These are phyloP conservation scores for Bedellia somnulentella DNA, from an alignment of 2,888 invertebrate genomes.

Conservation along the genomic window DNA sequence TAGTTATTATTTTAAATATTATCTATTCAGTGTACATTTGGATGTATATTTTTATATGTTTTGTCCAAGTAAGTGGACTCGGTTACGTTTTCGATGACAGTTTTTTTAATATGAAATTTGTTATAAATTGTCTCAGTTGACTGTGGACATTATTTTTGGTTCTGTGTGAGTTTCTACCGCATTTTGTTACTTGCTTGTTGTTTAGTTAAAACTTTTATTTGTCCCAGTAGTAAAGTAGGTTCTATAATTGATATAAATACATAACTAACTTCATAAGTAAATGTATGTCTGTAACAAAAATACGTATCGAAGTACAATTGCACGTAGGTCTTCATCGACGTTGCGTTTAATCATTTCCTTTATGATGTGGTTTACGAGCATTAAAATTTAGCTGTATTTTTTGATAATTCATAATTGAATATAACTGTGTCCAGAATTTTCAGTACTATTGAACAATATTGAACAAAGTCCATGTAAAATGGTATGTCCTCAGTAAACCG, in stretches of 20 bases:
- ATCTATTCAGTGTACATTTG: constrained; percentile 58
- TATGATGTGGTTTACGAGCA: constrained; percentile 23
- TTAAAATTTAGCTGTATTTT: constrained; percentile 23
- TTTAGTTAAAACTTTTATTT: constrained; percentile 28
- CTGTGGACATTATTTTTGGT: constrained; percentile 37
- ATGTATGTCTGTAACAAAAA: constrained; percentile 37
- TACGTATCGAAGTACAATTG: constrained; percentile 61
- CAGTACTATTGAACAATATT: constrained; percentile 22
- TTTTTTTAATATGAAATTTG: constrained; percentile 53
- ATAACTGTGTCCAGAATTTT: constrained; percentile 39
- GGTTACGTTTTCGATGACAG: constrained; percentile 51
- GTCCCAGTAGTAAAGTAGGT: constrained; percentile 14
- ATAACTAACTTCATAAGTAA: constrained; percentile 37
- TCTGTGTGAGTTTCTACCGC: constrained; percentile 27
- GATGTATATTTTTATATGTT: constrained; percentile 53
- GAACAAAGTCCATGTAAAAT: constrained; percentile 20
- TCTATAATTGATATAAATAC: constrained; percentile 18
- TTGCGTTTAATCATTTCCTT: constrained; percentile 34
- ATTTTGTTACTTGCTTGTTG: constrained; percentile 33
- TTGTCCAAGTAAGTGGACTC: constrained; percentile 42
- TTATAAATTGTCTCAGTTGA: constrained; percentile 50
- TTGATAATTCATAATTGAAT: constrained; percentile 10
- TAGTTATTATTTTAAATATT: constrained; percentile 44
- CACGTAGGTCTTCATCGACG: constrained; percentile 35
- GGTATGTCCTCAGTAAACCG: constrained; percentile 29